Base-by-base conservation (phyloP, 2,113 vertebrate species). In the Rhea americana region DNA sequence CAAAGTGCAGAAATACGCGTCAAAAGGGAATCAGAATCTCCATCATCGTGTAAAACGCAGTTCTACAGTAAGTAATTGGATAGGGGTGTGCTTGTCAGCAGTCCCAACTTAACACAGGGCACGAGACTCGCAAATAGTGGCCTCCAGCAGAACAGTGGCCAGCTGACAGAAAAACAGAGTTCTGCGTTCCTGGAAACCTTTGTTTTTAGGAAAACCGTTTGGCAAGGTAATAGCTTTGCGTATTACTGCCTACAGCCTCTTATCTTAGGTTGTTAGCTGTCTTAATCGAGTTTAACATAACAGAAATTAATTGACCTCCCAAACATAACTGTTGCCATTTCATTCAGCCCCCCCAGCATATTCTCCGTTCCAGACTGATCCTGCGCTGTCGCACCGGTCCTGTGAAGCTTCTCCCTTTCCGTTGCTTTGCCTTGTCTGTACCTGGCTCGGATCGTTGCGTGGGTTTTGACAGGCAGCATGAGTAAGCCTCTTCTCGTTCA, bases 171-270 rank as follows among this genome's bases (percentile, higher is more conserved):
- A 94, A 93, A 87, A 91, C 35, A 85, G 93, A 80, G 28, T 92
- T 97, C 71, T 92, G 70, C 28, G 53, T 79, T 91, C 86, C 61
- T 76, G n/a, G 85, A 90, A 82, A 80, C 50, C 51, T 81, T 56
- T 90, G n/a, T 56, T 83, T 56, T 90, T 97, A 91, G 62, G 83
- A 61, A 89, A 87, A 61, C 26, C 35, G 63, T 93, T 21, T 88
- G 78, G 28, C 59, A 87, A 32, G 59, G 10, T 89, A 80, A 89
- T 89, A 87, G 81, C 51, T 56, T 45, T 16, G 18, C 79, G 59
- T 91, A 73, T 89, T 95, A 83, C 21, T 93, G 91, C 90, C 91
- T 93, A 83, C 75, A 92, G 74, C 91, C 51, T 94, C 82, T 85
- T 94, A 72, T 85, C 91, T 93, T 86, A 92, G 61, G 45, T 87